Evolutionary conservation across 2,888 invertebrate genomes (phyloP), one percentile per base, ranked within the genome.

Genomic region (Dynastes hyllus): DNA sequence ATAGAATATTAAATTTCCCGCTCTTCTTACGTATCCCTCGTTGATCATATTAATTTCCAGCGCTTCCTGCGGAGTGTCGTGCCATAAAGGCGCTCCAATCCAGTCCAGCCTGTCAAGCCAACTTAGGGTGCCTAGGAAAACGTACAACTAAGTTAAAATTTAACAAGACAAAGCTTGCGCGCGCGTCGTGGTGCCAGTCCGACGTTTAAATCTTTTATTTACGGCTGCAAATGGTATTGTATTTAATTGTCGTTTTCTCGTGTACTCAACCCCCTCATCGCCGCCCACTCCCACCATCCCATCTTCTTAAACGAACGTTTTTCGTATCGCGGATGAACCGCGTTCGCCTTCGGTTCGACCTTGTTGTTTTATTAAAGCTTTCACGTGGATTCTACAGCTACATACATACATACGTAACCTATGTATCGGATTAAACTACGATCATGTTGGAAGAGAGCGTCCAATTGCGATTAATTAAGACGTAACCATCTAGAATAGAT

Each of bases 81-180:
- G 96, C 91, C 94, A 97, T 0, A 88, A 87, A 1, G 89, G 86
- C 51, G 92, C 91, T 27, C 92, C 91, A 13, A 89, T 87, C 95
- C 94, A 96, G 13, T 92, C 90, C 82, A 96, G 90, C 37, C 91
- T 91, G 79, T 94, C 91, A 22, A 96, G 92, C 96, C 96, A 96
- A 50, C 91, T 89, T 40, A 94, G 91, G 78, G 94, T 94, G 22
- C 94, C 94, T 94, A 84, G 67, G 53, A 81, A 77, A 76, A 67
- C 22, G 50, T 3, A 27, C 40, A 75, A 77, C 69, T 45, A 51
- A 16, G 45, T 71, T 71, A 51, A 45, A 78, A 63, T 53, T 71
- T 73, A 50, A 73, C 53, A 75, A 51, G 66, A 50, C 58, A 53
- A 53, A 32, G 9, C 53, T n/a, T 16, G n/a, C n/a, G 16, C 53